phyloP scores from a whole-genome alignment of 2,888 invertebrate species.

The Hirtodrosophila trivittata region DNA sequence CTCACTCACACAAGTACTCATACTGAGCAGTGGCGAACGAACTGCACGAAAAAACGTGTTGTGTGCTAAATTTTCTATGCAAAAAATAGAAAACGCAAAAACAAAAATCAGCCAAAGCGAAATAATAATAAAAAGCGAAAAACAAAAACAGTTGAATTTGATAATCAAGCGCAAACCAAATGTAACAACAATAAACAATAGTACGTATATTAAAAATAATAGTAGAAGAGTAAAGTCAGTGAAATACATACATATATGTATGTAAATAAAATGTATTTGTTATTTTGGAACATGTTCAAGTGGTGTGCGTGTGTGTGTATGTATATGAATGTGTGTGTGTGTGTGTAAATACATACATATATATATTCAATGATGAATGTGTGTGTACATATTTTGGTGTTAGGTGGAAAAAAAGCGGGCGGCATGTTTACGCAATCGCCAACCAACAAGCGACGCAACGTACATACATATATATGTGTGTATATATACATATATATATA shows the following conservation, averaged over 20 bases:
- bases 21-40: conserved; percentile 48
- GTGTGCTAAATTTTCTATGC: conserved; percentile 75
- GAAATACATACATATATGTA: conserved; percentile 35
- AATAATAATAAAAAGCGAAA: conserved; percentile 53
- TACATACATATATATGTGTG: conserved; percentile 20
- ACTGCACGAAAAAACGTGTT: conserved; percentile 77
- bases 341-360: conserved; percentile 7
- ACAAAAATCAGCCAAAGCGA: conserved; percentile 51
- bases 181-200: conserved; percentile 49
- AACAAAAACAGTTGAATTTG: conserved; percentile 70
- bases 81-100: conserved; percentile 68
- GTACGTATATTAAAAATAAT: conserved; percentile 55
- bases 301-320: conserved; percentile 43
- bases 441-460: conserved; percentile 49
- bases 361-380: conserved; percentile 6
- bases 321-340: conserved; percentile 19
- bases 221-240: conserved; percentile 20
- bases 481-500: conserved; percentile 6
- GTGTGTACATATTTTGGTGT: conserved; percentile 76
- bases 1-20: conserved; percentile 27
- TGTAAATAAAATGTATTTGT: conserved; percentile 55
- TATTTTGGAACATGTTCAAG: conserved; percentile 63
- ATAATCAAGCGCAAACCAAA: conserved; percentile 54
- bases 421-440: conserved; percentile 79
- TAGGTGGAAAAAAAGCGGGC: conserved; percentile 77